These are phyloP conservation scores for Griposia aprilina DNA, from an alignment of 2,888 invertebrate genomes.

Conservation along the genomic window DNA sequence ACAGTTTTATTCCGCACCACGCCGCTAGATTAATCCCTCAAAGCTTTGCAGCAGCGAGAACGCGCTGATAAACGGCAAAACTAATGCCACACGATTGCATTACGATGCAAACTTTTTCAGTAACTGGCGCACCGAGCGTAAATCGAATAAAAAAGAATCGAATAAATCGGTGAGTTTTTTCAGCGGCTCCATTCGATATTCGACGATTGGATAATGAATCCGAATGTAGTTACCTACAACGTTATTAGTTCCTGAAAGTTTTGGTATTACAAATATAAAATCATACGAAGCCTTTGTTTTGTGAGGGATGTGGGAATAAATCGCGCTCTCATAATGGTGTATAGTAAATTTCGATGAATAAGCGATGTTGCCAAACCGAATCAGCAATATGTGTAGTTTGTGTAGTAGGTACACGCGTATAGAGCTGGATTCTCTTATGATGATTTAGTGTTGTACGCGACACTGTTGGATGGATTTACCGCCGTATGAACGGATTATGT, in stretches of 20 bases:
- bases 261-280: conserved; percentile 66
- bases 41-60: conserved; percentile 85
- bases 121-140: conserved; percentile 81
- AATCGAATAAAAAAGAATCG: conserved; percentile 85
- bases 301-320: conserved; percentile 70
- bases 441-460: conserved; percentile 88
- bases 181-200: conserved; percentile 79
- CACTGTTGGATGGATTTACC: conserved; percentile 89
- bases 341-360: conserved; percentile 68
- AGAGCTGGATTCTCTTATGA: conserved; percentile 89
- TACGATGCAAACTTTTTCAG: conserved; percentile 90
- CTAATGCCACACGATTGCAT: conserved; percentile 89
- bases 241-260: conserved; percentile 73
- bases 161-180: conserved; percentile 85
- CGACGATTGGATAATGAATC: conserved; percentile 84
- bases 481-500: conserved; percentile 90
- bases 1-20: conserved; percentile 80
- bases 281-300: conserved; percentile 65
- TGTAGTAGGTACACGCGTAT: conserved; percentile 76
- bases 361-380: conserved; percentile 79
- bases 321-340: conserved; percentile 64
- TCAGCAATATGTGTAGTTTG: conserved; percentile 77
- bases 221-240: conserved; percentile 75
- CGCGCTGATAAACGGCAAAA: conserved; percentile 87
- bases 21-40: conserved; percentile 88